phyloP scores from a whole-genome alignment of 2,888 invertebrate genomes.

The Cheilosia vulpina region DNA sequence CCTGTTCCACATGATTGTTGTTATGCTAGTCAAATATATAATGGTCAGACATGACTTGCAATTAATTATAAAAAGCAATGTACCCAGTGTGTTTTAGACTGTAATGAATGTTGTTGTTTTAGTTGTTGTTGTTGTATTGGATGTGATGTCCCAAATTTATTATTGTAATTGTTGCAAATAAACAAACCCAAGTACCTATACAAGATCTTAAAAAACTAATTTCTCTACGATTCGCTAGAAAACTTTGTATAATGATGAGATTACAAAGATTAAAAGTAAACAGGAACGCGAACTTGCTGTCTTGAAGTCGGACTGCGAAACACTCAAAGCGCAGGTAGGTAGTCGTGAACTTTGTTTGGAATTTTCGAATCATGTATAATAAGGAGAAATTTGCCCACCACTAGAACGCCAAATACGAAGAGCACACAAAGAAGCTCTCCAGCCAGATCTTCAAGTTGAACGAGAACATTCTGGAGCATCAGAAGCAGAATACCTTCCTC shows the following conservation, averaged over 20 bases:
- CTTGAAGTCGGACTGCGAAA: constrained; percentile 78
- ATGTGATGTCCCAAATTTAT: constrained; percentile 76
- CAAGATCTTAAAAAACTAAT: constrained; percentile 30
- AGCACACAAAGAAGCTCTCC: constrained; percentile 80
- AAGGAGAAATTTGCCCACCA: neutral
- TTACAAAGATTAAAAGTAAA: constrained; percentile 81
- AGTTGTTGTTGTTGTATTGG: constrained; percentile 41
- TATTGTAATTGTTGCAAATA: constrained; percentile 54
- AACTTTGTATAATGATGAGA: constrained; percentile 82
- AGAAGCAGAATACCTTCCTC: constrained; percentile 81
- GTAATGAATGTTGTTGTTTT: constrained; percentile 36
- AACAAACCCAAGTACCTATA: constrained; percentile 60
- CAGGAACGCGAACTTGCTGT: constrained; percentile 80
- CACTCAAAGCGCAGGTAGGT: constrained; percentile 78
- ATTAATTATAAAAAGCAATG: constrained; percentile 78
- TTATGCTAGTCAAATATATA: constrained; percentile 77
- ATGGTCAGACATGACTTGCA: constrained; percentile 78
- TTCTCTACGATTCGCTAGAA: constrained; percentile 78
- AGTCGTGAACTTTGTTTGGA: neutral
- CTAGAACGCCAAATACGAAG: constrained; percentile 81
- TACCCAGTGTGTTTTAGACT: constrained; percentile 77
- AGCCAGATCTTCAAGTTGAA: constrained; percentile 81
- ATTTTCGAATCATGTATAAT: too few species aligned
- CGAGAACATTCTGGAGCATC: constrained; percentile 81
- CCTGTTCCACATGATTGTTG: constrained; percentile 77